Evolutionary conservation across 92 coral and sea anemone species (phyloP), one percentile per base, ranked within the genome.

Genomic region (Plumapathes pennacea): DNA sequence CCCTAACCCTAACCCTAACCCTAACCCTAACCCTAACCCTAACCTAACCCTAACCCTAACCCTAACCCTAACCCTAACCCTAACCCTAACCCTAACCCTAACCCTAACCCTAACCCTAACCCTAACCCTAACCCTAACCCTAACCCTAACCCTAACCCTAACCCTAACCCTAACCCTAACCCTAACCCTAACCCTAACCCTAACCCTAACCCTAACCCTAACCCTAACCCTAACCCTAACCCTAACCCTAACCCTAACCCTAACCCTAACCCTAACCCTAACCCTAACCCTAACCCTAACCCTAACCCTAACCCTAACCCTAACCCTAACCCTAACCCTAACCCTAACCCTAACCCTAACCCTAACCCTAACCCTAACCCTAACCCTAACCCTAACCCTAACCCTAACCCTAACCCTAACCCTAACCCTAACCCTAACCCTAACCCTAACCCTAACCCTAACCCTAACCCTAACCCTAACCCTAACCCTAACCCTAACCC

Each of bases 1-100:
- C 60, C 60, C 60, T 53, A 53, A 53, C 60, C 60, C 60, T 53
- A 53, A 53, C 60, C 60, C 60, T 53, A 53, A 53, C 60, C 60
- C 60, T 53, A 28, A 25, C 60, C 60, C 60, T 52, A 52, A 52
- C 67, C 54, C 38, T 24, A 53, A 33, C 60, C 60, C 30, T 24
- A 53, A 33, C 60, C 60, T 53, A 53, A 53, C 60, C 60, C 60
- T 53, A 53, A 53, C 60, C 60, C 60, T 53, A 53, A 53, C 34
- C 60, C 60, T 53, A 53, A 53, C 60, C 60, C 60, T 53, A 53
- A 53, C 60, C 60, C 60, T 53, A 53, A 53, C 60, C 60, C 60
- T 53, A 53, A 53, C 60, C 60, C 60, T 53, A 14, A 53, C 60
- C 60, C 60, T 53, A 53, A 53, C 60, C 60, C 60, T 53, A 53